Base-by-base conservation (phyloP, 2,113 vertebrate genomes). In the Tetraodon nigroviridis region DNA sequence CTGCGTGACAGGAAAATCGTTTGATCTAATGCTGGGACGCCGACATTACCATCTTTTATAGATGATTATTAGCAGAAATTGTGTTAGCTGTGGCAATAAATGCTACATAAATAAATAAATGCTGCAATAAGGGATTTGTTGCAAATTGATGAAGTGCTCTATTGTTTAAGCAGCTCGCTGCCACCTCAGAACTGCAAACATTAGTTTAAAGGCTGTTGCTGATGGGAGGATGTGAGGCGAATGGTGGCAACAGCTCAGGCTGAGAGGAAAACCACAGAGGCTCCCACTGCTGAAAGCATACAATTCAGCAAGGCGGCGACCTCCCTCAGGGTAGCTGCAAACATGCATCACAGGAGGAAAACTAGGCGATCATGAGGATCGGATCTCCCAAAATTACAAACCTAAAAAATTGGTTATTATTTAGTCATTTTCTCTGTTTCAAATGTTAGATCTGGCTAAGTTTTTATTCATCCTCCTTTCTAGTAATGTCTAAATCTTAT, bases 11-110 rank as follows among this genome's bases (percentile, higher is more conserved):
- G 16, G 8, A 69, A 73, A 76, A 76, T 45, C 52, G 55, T 61
- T 69, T 72, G 22, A 73, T 55, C 67, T 37, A 42, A 44, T 54
- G 51, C 62, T 64, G 51, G 22, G 20, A 73, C 13, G 66, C 60
- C 44, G 10, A n/a, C 67, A 32, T 55, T 40, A 67, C 44, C n/a
- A 61, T 41, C 1, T 67, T 83, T 87, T 77, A 84, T 51, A 45
- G 62, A 32, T 8, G 52, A 51, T 65, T 64, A 75, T 82, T 75
- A 82, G 63, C 62, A 67, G 50, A 10, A 61, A 76, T 71, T 27
- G 55, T 54, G 63, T 27, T 63, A 73, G 64, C 54, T 61, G 59
- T 40, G 37, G 51, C 51, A 7, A n/a, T 46, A 16, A 37, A 37
- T 37, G 32, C 32, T 10, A 44, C 56, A 49, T 22, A 69, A 67